Percentiles rank a stretch among this genome's conserved stretches.
Evolutionary conservation across 2,797 vertebrate species (phyloP).

Genomic region (Sarcophilus harrisii): DNA sequence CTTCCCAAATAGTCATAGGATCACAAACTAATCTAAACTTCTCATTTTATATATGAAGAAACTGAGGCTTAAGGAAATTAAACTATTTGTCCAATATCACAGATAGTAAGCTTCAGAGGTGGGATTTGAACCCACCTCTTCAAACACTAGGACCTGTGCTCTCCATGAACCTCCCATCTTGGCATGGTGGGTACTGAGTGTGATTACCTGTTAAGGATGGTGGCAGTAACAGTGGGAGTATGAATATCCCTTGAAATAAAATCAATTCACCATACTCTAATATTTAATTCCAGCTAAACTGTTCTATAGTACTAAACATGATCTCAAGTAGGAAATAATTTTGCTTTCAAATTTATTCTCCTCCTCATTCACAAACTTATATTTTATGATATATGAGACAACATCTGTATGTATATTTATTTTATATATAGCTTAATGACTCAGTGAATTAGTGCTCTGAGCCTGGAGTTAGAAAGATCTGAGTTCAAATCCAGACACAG

Average conservation of each 20-base stretch:
- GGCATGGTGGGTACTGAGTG: not conserved
- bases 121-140: too few species aligned
- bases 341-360: too few species aligned
- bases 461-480: too few species aligned
- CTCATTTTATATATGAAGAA: not conserved
- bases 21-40: not conserved
- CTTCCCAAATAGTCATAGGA: not conserved
- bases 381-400: not conserved
- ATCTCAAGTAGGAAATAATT: not conserved
- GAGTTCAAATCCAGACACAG: too few species aligned
- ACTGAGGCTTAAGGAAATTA: not conserved
- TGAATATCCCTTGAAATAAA: too few species aligned
- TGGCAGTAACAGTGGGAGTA: fast-evolving
- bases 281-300: not conserved
- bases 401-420: not conserved
- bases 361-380: not conserved
- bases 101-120: not conserved
- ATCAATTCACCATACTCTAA: not conserved
- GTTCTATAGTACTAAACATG: not conserved
- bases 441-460: too few species aligned
- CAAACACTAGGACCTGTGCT: too few species aligned
- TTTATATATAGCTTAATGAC: too few species aligned
- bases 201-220: too few species aligned
- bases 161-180: too few species aligned
- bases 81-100: not conserved